Base-by-base conservation (phyloP, 2,888 invertebrate species). In the Diarsia dahlii region DNA sequence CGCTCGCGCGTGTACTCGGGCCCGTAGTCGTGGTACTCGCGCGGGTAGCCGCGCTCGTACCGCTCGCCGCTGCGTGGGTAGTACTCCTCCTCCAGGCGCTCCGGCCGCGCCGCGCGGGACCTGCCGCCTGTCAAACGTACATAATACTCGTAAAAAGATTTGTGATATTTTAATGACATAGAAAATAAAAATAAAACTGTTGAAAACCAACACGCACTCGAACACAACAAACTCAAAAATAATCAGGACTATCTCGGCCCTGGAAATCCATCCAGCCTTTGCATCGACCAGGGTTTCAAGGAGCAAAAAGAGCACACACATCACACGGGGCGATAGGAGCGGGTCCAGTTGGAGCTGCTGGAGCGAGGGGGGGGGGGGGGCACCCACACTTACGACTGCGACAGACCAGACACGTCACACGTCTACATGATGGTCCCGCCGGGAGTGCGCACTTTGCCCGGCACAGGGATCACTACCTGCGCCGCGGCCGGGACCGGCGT, bases 51-150 rank as follows among this genome's bases (percentile, higher is more conserved):
- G 88, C 92, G 90, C 84, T 89, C 90, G 87, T 93, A 92, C 80
- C 92, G 93, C 88, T 89, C 92, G 74, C 93, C 92, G 80, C 92
- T 91, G 81, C 95, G 94, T 85, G 89, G 86, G 93, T 95, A 95
- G 89, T 96, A 95, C 88, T 97, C 97, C 89, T 97, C 97, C 90
- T 95, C 94, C 93, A 97, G 91, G 92, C 97, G 94, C 91, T 96
- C 96, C 82, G 95, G 94, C 82, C 97, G 95, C 85, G 97, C 93
- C 86, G 96, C 96, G 82, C 97, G 95, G 80, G 93, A 90, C 81
- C 96, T 91, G 81, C 94, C 94, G 76, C 96, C 95, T 95, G 91
- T 3, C 81, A 86, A 75, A 58, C 60, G 65, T 60, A 56, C 66
- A 46, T 23, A 15, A 23, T 13, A 28, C 28, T 28, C 9, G n/a